Conservation (phyloP, 2,888 invertebrate species). For the Cosmorhoe ocellata region DNA sequence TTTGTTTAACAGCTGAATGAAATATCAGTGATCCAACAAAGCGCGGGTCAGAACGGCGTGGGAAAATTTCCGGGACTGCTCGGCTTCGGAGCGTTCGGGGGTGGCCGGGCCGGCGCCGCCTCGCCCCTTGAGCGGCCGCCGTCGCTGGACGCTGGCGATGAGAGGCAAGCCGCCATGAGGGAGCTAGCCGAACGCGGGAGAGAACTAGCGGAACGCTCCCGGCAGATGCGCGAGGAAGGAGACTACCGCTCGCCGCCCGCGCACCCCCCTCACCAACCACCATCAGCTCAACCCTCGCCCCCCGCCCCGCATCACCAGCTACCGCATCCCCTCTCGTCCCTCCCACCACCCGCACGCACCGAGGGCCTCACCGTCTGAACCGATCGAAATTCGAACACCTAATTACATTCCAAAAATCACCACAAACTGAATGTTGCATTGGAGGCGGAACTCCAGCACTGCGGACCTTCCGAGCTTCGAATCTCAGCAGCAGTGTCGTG, state of each 20-base stretch:
- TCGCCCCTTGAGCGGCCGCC: constrained; percentile 77
- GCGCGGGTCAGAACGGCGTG: constrained; percentile 86
- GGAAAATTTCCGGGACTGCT: constrained; percentile 89
- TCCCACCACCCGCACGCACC: constrained; percentile 85
- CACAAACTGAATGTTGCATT: constrained; percentile 34
- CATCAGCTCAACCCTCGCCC: constrained; percentile 79
- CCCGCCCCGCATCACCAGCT: constrained; percentile 75
- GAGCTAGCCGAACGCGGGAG: constrained; percentile 81
- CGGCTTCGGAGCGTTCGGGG: constrained; percentile 88
- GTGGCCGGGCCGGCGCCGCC: constrained; percentile 79
- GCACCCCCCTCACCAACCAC: constrained; percentile 60
- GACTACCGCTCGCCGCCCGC: constrained; percentile 76
- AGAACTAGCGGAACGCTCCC: constrained; percentile 76
- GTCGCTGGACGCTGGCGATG: constrained; percentile 70
- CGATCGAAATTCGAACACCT: constrained; percentile 35
- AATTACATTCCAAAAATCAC: constrained; percentile 59
- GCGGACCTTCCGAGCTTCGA: constrained; percentile 32
- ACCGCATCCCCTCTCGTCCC: constrained; percentile 80
- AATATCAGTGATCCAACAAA: constrained; percentile 89
- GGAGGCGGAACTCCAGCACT: constrained; percentile 38
- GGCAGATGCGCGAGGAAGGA: constrained; percentile 76
- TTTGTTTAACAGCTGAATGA: constrained; percentile 85
- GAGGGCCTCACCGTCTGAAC: constrained; percentile 88
- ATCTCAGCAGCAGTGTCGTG: constrained; percentile 47
- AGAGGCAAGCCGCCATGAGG: constrained; percentile 76